These are phyloP conservation scores for Pimpla rufipes DNA, from an alignment of 2,888 invertebrate genomes.

Conservation along the genomic window DNA sequence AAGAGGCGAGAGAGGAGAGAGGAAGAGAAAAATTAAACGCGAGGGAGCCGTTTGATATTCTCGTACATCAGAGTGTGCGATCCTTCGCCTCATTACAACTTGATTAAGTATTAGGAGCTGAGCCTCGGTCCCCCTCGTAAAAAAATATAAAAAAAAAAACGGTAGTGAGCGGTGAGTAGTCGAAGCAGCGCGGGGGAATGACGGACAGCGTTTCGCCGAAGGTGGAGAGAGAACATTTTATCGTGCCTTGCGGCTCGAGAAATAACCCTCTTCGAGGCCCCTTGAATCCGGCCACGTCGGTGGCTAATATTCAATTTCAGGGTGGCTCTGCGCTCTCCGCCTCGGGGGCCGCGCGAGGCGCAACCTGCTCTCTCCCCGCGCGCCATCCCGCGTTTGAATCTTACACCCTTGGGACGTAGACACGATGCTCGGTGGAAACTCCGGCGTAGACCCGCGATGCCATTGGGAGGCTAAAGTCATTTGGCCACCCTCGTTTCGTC, in stretches of 20 bases:
- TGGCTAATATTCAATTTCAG: slow-evolving; percentile 68
- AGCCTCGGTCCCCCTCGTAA: neutral
- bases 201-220: neutral
- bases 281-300: slow-evolving; percentile 42
- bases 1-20: neutral
- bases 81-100: neutral
- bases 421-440: slow-evolving; percentile 29
- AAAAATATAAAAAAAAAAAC: neutral
- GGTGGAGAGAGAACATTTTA: slow-evolving; percentile 44
- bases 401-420: slow-evolving; percentile 60
- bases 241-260: slow-evolving; percentile 42
- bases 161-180: neutral
- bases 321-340: slow-evolving; percentile 45
- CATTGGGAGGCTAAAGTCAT: slow-evolving; percentile 62
- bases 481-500: slow-evolving; percentile 64
- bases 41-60: slow-evolving; percentile 6
- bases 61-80: neutral
- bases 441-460: slow-evolving; percentile 38
- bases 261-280: slow-evolving; percentile 45
- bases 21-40: slow-evolving; percentile 17
- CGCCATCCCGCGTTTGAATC: slow-evolving; percentile 51
- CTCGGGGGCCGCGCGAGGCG: slow-evolving; percentile 10
- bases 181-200: neutral
- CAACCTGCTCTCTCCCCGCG: slow-evolving; percentile 25
- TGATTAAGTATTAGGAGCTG: slow-evolving; percentile 4